phyloP scores from a whole-genome alignment of 2,888 invertebrate species.

The Mythimna loreyi region DNA sequence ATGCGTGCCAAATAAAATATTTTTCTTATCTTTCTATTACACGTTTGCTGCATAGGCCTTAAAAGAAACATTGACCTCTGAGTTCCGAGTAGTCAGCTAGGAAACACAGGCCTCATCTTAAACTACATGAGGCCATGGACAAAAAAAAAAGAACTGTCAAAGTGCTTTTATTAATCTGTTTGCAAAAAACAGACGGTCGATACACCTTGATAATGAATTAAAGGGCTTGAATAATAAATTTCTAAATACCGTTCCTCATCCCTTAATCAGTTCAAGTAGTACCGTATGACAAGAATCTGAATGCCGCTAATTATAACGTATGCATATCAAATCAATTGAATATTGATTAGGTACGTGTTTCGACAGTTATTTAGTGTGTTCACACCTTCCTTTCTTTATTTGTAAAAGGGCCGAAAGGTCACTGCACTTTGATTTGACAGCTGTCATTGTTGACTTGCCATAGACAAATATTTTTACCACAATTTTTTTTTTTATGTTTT shows the following conservation, averaged over 20 bases:
- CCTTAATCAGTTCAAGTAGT: constrained; percentile 53
- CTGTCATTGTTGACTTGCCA: constrained; percentile 2
- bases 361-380: constrained; percentile 23
- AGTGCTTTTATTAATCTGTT: no score
- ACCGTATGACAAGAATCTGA: constrained; percentile 45
- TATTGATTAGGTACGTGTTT: constrained; percentile 57
- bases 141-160: no score
- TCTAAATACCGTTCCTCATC: constrained; percentile 50
- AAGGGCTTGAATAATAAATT: constrained; percentile 38
- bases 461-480: background rate
- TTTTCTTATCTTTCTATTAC: no score
- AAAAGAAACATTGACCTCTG: no score
- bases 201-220: background rate
- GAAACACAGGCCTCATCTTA: no score
- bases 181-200: background rate
- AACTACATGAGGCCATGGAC: no score
- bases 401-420: constrained; percentile 34
- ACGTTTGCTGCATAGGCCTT: no score
- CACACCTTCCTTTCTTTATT: constrained; percentile 33
- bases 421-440: constrained; percentile 31
- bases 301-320: constrained; percentile 53
- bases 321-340: constrained; percentile 57
- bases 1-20: no score
- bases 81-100: no score
- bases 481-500: background rate